These are phyloP conservation scores for Ariolimax columbianus DNA, from an alignment of 2,888 invertebrate genomes.

Conservation along the genomic window DNA sequence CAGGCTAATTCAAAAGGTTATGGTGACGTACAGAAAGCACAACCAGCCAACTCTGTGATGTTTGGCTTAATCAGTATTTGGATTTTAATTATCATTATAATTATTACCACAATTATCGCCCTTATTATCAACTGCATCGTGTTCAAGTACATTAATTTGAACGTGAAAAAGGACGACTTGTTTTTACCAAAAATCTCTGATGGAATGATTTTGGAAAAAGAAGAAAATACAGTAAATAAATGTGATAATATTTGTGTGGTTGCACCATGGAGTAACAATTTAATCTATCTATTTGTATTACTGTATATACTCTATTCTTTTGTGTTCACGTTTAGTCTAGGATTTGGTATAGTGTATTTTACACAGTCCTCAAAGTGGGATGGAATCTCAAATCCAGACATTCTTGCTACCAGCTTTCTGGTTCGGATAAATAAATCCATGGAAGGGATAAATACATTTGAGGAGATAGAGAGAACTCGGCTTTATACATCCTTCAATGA, in stretches of 20 bases:
- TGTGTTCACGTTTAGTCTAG: constrained; percentile 70
- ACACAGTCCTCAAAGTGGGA: constrained; percentile 61
- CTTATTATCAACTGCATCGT: constrained; percentile 53
- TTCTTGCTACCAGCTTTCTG: constrained; percentile 64
- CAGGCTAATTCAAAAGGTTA: constrained; percentile 3
- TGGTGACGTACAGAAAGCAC: background rate
- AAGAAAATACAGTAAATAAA: constrained; percentile 50
- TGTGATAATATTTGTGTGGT: background rate
- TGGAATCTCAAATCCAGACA: constrained; percentile 60
- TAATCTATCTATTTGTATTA: constrained; percentile 61
- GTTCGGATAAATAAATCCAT: constrained; percentile 61
- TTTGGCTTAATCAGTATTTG: constrained; percentile 56
- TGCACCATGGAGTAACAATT: background rate
- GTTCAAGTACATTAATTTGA: constrained; percentile 52
- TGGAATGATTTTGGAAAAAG: constrained; percentile 56
- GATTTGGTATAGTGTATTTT: constrained; percentile 69
- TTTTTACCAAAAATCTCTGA: background rate
- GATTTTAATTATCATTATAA: constrained; percentile 62
- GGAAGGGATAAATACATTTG: constrained; percentile 61
- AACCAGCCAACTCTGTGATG: background rate
- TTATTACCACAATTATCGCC: constrained; percentile 54
- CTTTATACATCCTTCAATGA: constrained; percentile 61
- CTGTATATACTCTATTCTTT: constrained; percentile 70
- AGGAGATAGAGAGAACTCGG: constrained; percentile 60
- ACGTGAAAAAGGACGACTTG: constrained; percentile 27